Percentiles rank a stretch among this genome's conserved stretches.
Conservation (phyloP, 2,888 invertebrate species). For the Mythimna albipuncta region DNA sequence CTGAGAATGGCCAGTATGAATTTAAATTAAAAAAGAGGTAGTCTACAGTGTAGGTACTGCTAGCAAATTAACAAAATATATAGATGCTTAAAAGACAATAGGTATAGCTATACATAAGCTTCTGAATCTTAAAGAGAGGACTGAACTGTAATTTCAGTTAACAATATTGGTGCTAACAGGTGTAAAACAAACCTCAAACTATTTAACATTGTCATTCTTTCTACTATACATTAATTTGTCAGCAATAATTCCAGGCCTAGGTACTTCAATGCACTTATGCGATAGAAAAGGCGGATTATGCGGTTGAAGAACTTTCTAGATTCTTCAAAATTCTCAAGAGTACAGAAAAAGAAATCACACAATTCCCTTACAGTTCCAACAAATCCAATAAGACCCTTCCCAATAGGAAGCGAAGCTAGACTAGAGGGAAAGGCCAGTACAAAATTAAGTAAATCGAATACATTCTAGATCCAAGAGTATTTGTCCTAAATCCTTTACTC, state of each 20-base stretch:
- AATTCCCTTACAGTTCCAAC: neutral
- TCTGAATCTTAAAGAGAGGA: no score
- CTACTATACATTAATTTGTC: neutral
- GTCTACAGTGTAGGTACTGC: no score
- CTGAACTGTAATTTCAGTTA: neutral
- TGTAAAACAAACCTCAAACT: neutral
- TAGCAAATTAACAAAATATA: no score
- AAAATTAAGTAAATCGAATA: slow-evolving; percentile 49
- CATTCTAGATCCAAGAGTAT: slow-evolving; percentile 28
- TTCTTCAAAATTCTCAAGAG: neutral
- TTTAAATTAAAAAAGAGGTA: no score
- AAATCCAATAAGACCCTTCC: slow-evolving; percentile 32
- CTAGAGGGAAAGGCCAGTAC: slow-evolving; percentile 19
- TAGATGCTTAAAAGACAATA: no score
- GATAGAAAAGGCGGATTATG: neutral
- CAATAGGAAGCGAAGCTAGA: slow-evolving; percentile 4
- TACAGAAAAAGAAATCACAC: neutral
- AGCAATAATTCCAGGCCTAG: neutral
- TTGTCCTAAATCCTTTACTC: slow-evolving; percentile 22
- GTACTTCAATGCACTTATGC: neutral
- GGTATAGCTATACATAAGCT: no score
- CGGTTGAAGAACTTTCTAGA: neutral
- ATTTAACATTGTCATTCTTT: neutral
- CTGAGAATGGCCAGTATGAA: no score
- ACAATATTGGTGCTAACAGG: neutral